Evolutionary conservation across 2,888 invertebrate species (phyloP).

Genomic region (Lepidocyrtinus sp.): DNA sequence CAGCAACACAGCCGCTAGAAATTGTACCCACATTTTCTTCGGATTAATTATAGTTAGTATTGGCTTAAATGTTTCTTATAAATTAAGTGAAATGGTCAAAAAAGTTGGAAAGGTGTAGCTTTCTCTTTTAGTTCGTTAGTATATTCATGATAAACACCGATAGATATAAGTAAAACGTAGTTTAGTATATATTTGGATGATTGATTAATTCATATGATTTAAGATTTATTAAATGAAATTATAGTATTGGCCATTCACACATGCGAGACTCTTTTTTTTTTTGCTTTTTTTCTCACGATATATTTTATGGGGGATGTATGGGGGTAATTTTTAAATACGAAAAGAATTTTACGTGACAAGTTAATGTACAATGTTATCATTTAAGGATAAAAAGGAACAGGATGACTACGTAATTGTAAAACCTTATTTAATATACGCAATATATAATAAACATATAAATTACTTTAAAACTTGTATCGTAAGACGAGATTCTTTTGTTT

Average conservation of each 20-base stretch:
- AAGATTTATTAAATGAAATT: background rate
- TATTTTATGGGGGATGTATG: background rate
- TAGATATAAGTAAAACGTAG: constrained; percentile 6
- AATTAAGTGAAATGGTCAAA: constrained; percentile 40
- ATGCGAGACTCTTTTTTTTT: constrained; percentile 30
- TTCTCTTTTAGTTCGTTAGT: constrained; percentile 5
- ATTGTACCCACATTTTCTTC: constrained; percentile 39
- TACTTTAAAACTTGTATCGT: constrained; percentile 19
- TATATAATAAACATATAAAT: constrained; percentile 5
- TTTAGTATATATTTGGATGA: constrained; percentile 1
- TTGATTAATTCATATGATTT: background rate
- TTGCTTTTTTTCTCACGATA: constrained; percentile 18
- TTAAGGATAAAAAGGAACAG: background rate
- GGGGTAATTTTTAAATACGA: background rate
- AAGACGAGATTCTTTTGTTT: constrained; percentile 44
- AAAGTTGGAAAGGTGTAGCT: background rate
- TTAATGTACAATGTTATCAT: too few relatives aligned
- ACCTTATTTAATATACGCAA: constrained; percentile 6
- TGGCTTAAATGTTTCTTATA: constrained; percentile 1
- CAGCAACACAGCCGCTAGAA: constrained; percentile 14
- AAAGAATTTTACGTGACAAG: background rate
- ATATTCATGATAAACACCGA: too few relatives aligned
- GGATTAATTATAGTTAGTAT: background rate
- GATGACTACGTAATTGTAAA: background rate
- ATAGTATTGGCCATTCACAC: constrained; percentile 22